phyloP scores from a whole-genome alignment of 2,888 invertebrate species.

The Cantharis lateralis region DNA sequence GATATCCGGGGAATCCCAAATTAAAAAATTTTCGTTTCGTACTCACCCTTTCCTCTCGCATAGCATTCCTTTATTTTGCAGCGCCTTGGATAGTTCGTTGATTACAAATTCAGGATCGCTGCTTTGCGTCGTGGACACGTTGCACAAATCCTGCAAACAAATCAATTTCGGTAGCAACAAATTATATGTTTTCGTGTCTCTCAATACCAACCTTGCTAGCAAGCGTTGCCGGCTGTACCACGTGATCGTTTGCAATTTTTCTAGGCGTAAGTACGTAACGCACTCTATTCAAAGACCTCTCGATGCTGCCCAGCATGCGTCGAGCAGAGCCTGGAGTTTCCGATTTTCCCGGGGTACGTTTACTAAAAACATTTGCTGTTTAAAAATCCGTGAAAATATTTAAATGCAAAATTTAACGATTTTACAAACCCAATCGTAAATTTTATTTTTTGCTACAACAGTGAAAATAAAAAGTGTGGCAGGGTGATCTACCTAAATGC shows the following conservation, averaged over 20 bases:
- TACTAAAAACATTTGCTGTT: slow-evolving; percentile 12
- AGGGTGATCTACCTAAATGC: neutral
- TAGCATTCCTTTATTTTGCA: slow-evolving; percentile 66
- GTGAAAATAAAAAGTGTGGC: neutral
- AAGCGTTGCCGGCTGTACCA: slow-evolving; percentile 54
- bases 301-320: slow-evolving; percentile 69
- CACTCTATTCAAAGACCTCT: slow-evolving; percentile 69
- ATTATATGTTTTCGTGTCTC: neutral
- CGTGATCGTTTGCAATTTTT: slow-evolving; percentile 42
- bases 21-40: neutral
- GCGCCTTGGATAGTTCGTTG: slow-evolving; percentile 62
- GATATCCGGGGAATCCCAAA: neutral
- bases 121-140: slow-evolving; percentile 72
- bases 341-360: slow-evolving; percentile 37
- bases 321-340: slow-evolving; percentile 61
- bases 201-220: slow-evolving; percentile 56
- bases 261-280: slow-evolving; percentile 71
- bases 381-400: neutral
- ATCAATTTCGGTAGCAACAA: neutral
- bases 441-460: neutral
- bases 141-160: slow-evolving; percentile 64
- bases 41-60: slow-evolving; percentile 69
- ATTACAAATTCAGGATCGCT: slow-evolving; percentile 68
- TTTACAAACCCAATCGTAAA: neutral
- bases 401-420: neutral